Conservation (phyloP, 2,888 invertebrate species). For the Mechanitis messenoides region DNA sequence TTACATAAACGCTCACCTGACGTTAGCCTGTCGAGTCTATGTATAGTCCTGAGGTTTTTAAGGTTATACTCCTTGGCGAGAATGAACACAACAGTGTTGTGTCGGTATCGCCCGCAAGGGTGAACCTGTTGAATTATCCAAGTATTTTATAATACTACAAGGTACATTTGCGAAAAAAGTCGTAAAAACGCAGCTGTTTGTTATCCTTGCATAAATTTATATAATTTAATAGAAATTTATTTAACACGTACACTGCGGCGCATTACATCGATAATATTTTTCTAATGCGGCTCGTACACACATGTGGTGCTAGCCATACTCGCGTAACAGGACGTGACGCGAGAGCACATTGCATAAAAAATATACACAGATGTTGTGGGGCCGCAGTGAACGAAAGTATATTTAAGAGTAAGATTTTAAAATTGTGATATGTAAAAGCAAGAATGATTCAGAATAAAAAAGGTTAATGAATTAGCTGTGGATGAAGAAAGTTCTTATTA, state of each 20-base stretch:
- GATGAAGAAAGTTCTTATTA: conserved; percentile 2
- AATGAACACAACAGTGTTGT: conserved; percentile 97
- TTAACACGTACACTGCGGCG: background rate
- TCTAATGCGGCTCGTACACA: too few species aligned
- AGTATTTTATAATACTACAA: conserved; percentile 8
- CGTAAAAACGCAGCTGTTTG: background rate
- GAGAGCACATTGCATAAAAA: too few species aligned
- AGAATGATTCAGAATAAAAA: conserved; percentile 8
- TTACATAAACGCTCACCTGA: conserved; percentile 78
- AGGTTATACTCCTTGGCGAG: conserved; percentile 96
- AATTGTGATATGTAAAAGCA: conserved; percentile 8
- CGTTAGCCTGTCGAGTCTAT: conserved; percentile 96
- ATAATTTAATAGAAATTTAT: conserved; percentile 2
- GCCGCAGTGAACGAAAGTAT: background rate
- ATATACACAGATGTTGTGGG: too few species aligned
- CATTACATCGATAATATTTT: too few species aligned
- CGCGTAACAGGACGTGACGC: too few species aligned
- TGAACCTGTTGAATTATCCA: conserved; percentile 83
- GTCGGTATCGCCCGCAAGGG: conserved; percentile 97
- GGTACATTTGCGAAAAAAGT: background rate
- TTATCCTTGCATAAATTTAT: background rate
- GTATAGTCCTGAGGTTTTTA: conserved; percentile 94
- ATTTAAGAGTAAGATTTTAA: conserved; percentile 5
- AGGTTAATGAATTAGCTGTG: conserved; percentile 5
- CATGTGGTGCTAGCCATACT: too few species aligned